Conservation (phyloP, 2,888 invertebrate species). For the Andrena fulva region DNA sequence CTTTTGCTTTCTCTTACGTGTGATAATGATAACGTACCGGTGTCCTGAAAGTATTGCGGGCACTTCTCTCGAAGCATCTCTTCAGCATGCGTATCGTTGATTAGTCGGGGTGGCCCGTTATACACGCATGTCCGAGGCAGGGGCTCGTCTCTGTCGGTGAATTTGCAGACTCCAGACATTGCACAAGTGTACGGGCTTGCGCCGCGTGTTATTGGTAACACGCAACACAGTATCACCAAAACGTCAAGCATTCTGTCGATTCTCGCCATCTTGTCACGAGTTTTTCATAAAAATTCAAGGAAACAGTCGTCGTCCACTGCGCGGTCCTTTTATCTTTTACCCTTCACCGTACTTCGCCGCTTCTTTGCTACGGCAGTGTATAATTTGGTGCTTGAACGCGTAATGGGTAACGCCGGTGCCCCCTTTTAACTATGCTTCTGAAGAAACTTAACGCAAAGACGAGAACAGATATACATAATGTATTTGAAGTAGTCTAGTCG, state of each 20-base stretch:
- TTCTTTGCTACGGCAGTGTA: too few species aligned
- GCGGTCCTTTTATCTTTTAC: too few species aligned
- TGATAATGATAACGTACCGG: slow-evolving; percentile 76
- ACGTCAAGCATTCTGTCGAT: background rate
- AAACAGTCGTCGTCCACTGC: background rate
- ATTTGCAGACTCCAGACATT: slow-evolving; percentile 87
- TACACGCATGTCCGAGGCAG: slow-evolving; percentile 84
- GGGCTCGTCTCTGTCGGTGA: slow-evolving; percentile 31
- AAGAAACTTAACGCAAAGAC: background rate
- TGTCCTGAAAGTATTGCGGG: slow-evolving; percentile 86
- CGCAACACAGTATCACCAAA: slow-evolving; percentile 18
- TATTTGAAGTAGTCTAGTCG: background rate
- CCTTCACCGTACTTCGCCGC: too few species aligned
- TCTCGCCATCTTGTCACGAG: slow-evolving; percentile 20
- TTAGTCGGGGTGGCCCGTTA: slow-evolving; percentile 79
- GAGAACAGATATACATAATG: background rate
- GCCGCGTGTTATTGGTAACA: slow-evolving; percentile 10
- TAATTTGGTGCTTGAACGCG: too few species aligned
- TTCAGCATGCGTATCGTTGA: slow-evolving; percentile 82
- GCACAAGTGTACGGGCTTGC: slow-evolving; percentile 84
- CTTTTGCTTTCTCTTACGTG: too few species aligned
- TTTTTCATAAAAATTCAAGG: background rate
- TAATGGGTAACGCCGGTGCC: too few species aligned
- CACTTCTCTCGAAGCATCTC: slow-evolving; percentile 87
- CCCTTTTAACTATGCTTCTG: background rate